Base-by-base conservation (phyloP, 1,140 invertebrate genomes). In the Potamilus streckersoni region DNA sequence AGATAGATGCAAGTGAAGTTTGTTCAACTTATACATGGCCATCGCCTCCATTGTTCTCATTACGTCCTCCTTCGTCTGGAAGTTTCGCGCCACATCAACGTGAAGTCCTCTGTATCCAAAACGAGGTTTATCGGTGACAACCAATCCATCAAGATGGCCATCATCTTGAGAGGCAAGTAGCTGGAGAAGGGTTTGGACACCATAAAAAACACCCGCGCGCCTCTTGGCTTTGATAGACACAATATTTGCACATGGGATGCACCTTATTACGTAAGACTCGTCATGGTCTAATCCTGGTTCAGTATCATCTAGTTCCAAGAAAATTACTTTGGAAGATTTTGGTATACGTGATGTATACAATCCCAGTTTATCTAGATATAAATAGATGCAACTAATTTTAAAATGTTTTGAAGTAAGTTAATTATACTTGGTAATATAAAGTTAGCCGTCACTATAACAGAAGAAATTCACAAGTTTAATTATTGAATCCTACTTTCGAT, bases 81-180 rank as follows among this genome's bases (percentile, higher is more conserved):
- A 90, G 78, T 90, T 87, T 38, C 89, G 80, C 0, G 80, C 81
- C 6, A 88, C 85, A 72, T 90, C 89, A 0, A 89, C 27, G 76
- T 87, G 79, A 71, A 89, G 79, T 1, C 89, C 89, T 14, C 89
- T 77, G 72, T 86, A 89, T 20, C 69, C 59, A 62, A 85, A 68
- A 8, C 75, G 23, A 16, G 86, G 85, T 49, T 72, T 74, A 67
- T 88, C 86, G 38, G 57, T 72, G 1, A 86, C 74, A 14, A 59
- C 63, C 6, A 74, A 59, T 15, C 82, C 71, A 20, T 76, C 80
- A 57, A 83, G n/a, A 23, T n/a, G 60, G 16, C 77, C 79, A 13
- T 71, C 71, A 1, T 70, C 67, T 0, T 19, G 11, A 13, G 15
- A 63, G 62, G 59, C 69, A 27, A 57, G 68, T 20, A 86, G 62